phyloP scores from a whole-genome alignment of 1,140 invertebrate species.

The Dendrolimus kikuchii region DNA sequence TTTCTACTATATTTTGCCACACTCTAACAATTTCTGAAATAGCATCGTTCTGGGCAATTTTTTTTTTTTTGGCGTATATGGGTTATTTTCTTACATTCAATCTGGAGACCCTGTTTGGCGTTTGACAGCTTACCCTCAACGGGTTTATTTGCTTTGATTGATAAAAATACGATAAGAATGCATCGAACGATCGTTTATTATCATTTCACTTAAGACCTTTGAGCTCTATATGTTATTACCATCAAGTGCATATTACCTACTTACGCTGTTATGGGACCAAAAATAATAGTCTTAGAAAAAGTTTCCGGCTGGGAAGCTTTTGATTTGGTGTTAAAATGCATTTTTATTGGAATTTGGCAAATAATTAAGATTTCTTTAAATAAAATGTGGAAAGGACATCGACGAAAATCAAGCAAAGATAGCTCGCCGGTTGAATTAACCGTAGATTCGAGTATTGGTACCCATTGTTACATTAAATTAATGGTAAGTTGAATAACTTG shows the following conservation, averaged over 20 bases:
- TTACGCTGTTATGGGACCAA: conserved; percentile 31
- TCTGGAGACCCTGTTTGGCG: too few relatives aligned
- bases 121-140: too few relatives aligned
- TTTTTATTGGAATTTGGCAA: conserved; percentile 53
- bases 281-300: conserved; percentile 37
- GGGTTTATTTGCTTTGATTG: conserved; percentile 15
- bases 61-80: too few relatives aligned
- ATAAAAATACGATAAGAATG: conserved; percentile 31
- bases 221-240: conserved; percentile 7
- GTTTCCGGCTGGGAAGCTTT: conserved; percentile 52
- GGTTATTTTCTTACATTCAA: too few relatives aligned
- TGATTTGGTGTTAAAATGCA: conserved; percentile 40
- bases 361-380: conserved; percentile 40
- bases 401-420: conserved; percentile 38
- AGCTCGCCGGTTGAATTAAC: conserved; percentile 44
- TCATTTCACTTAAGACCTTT: conserved; percentile 24
- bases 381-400: conserved; percentile 56
- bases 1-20: too few relatives aligned
- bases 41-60: too few relatives aligned
- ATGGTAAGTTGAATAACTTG: conserved; percentile 29
- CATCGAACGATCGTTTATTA: conserved; percentile 5
- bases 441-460: conserved; percentile 52
- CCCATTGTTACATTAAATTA: conserved; percentile 61
- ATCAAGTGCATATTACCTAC: not conserved
- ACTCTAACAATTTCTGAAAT: too few relatives aligned